Percentiles rank a stretch among this genome's conserved stretches.
Evolutionary conservation across 2,888 invertebrate genomes (phyloP).

Genomic region (Tuberolachnus salignus): DNA sequence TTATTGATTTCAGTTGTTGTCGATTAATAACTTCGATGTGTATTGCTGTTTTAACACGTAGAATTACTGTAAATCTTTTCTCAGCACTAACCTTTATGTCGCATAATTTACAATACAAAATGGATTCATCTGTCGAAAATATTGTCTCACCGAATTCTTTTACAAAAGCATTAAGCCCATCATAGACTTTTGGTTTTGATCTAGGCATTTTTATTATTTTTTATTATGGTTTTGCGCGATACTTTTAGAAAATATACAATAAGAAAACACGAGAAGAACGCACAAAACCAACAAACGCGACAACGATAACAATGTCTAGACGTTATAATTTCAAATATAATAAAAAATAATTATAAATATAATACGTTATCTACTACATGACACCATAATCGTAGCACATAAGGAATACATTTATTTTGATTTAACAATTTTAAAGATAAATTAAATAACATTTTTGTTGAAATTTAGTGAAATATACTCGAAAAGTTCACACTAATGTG

Average conservation of each 20-base stretch:
- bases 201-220: neutral
- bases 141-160: neutral
- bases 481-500: neutral
- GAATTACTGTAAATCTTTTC: slow-evolving; percentile 25
- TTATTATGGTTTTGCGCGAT: neutral
- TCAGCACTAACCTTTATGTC: slow-evolving; percentile 22
- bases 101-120: slow-evolving; percentile 7
- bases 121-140: neutral
- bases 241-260: neutral
- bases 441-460: neutral
- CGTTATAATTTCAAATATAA: too few species aligned
- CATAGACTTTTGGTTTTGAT: neutral
- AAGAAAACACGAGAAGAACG: too few species aligned
- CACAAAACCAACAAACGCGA: too few species aligned
- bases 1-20: neutral
- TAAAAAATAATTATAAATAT: neutral
- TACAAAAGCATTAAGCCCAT: neutral
- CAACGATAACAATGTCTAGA: neutral
- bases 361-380: neutral
- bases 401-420: too few species aligned
- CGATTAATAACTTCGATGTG: slow-evolving; percentile 11
- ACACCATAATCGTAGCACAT: too few species aligned
- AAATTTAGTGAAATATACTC: neutral
- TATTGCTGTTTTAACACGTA: slow-evolving; percentile 18
- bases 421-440: neutral